phyloP scores from a whole-genome alignment of 2,797 vertebrate species.

The Gouania willdenowi region DNA sequence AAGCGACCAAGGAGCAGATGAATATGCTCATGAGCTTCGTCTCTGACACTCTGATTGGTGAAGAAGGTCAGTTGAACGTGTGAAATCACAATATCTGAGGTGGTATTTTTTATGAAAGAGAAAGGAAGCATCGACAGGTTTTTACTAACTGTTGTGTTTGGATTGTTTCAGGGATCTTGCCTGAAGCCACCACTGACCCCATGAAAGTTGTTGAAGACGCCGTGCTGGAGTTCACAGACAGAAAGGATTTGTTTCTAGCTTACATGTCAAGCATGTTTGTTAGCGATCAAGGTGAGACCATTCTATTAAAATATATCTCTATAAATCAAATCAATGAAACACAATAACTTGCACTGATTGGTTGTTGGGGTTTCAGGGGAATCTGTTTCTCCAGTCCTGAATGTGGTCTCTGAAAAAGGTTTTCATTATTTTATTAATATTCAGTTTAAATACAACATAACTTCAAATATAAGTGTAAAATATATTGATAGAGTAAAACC shows the following conservation, averaged over 20 bases:
- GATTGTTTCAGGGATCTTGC: constrained; percentile 53
- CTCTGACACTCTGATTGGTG: constrained; percentile 39
- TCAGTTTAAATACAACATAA: no score
- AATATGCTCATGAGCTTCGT: constrained; percentile 45
- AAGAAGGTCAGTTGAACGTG: constrained; percentile 53
- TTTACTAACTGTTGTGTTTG: not conserved
- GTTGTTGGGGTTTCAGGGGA: constrained; percentile 59
- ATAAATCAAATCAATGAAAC: no score
- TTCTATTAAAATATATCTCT: not conserved
- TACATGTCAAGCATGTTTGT: constrained; percentile 72
- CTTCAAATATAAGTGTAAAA: no score
- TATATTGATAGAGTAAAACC: no score
- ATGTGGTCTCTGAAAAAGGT: no score
- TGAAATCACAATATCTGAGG: not conserved
- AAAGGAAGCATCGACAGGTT: not conserved
- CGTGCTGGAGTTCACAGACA: constrained; percentile 64
- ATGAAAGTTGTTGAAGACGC: constrained; percentile 72
- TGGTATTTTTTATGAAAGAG: not conserved
- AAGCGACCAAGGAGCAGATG: constrained; percentile 58
- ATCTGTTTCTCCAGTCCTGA: constrained; percentile 1
- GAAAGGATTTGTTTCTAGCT: constrained; percentile 65
- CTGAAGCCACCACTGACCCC: constrained; percentile 66
- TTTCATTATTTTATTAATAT: no score
- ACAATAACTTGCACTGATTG: no score
- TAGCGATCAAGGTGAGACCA: constrained; percentile 61